Base-by-base conservation (phyloP, 2,797 vertebrate genomes). In the Diglossa cyanea region DNA sequence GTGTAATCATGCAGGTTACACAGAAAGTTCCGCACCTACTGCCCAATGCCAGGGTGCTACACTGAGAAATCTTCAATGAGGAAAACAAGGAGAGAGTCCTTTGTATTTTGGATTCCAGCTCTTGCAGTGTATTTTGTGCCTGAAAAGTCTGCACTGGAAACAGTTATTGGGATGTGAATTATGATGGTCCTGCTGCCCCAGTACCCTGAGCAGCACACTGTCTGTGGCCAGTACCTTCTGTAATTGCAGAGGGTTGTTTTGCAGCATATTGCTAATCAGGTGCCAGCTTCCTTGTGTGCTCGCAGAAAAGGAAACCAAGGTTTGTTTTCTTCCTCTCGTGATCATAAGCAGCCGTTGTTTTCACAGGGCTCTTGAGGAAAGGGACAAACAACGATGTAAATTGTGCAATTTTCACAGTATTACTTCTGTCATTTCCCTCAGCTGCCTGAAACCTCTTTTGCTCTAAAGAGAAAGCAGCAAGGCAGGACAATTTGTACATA, bases 341-440 rank as follows among this genome's bases (percentile, higher is more conserved):
- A 65, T 42, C 57, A 90, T 95, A 97, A 96, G 88, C 95, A 96
- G 96, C 83, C 44, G 7, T 77, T 95, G 87, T 95, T 97, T 97
- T 92, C 90, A 88, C 78, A 92, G 48, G 37, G 88, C 91, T 96
- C 87, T 84, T 18, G 9, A 80, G 86, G 70, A 77, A 95, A 84
- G 74, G 66, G 70, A 96, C 83, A 97, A 97, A 97, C 87, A 95
- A 87, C 10, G 0, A 33, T 51, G 66, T 60, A 93, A 91, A 82
- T 96, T 96, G 85, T 96, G 95, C 93, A 97, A 96, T 96, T 84
- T 95, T 82, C 57, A 55, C 48, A 47, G 67, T 71, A 93, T 94
- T 90, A 66, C 48, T 75, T 65, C 85, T 85, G 80, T 67, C 1
- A 0, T 74, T 76, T 74, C 60, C 61, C 54, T 71, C 80, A 76